These are phyloP conservation scores for Synaphobranchus kaupii DNA, from an alignment of 2,797 vertebrate genomes.

Conservation along the genomic window DNA sequence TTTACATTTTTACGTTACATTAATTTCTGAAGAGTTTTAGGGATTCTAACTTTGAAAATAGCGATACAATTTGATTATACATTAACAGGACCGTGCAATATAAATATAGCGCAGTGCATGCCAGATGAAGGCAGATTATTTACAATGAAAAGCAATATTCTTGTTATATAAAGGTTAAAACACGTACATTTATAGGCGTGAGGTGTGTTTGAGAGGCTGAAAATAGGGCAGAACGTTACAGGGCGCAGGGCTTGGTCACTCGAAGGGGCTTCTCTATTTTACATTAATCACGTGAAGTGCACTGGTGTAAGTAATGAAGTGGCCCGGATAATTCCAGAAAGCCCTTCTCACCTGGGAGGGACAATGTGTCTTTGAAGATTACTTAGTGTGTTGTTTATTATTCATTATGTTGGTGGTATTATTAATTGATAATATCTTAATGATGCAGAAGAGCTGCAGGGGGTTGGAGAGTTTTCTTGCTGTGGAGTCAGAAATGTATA, in stretches of 20 bases:
- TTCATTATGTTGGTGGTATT: constrained; percentile 42
- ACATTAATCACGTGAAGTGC: constrained; percentile 26
- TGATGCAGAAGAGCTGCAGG: constrained; percentile 37
- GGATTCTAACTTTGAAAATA: neutral
- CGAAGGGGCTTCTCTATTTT: constrained; percentile 21
- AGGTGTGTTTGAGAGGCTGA: neutral
- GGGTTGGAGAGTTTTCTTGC: constrained; percentile 15
- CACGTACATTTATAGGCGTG: too few relatives aligned
- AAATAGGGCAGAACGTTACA: neutral
- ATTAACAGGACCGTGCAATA: neutral
- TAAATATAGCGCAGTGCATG: neutral
- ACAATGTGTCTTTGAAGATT: constrained; percentile 43
- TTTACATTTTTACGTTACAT: too few relatives aligned
- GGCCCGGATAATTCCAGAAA: constrained; percentile 31
- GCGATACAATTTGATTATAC: neutral
- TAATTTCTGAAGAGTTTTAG: neutral
- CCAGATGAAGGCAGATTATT: neutral
- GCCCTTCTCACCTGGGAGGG: constrained; percentile 38
- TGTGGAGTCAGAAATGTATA: neutral
- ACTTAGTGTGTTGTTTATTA: constrained; percentile 40
- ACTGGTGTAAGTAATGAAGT: constrained; percentile 32
- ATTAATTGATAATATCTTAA: constrained; percentile 51
- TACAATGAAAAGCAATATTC: neutral
- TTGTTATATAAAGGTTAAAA: neutral
- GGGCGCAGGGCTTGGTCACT: constrained; percentile 28